phyloP scores from a whole-genome alignment of 2,797 vertebrate genomes.

The Hephaestus fuliginosus region DNA sequence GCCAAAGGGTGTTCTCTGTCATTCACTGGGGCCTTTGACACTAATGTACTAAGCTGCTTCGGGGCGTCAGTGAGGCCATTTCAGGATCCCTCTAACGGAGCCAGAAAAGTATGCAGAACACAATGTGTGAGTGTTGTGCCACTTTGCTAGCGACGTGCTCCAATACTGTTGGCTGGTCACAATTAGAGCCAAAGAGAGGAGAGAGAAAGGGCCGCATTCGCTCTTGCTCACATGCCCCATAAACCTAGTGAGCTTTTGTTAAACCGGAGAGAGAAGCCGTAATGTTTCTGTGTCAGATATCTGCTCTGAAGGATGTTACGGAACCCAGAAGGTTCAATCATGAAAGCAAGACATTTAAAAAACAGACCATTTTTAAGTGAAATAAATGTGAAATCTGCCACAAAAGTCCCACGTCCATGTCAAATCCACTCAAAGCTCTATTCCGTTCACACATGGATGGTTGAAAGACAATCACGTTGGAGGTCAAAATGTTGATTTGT shows the following conservation, averaged over 20 bases:
- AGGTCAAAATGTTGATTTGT: constrained; percentile 72
- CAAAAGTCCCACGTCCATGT: not conserved
- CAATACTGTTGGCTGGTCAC: constrained; percentile 44
- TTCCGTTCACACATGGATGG: constrained; percentile 37
- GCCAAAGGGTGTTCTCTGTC: constrained; percentile 71
- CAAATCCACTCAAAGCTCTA: constrained; percentile 18
- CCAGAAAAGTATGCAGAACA: constrained; percentile 57
- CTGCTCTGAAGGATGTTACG: not conserved
- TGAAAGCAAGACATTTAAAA: not conserved
- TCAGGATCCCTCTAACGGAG: constrained; percentile 63
- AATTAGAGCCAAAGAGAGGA: constrained; percentile 46
- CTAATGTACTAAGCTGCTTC: constrained; percentile 80
- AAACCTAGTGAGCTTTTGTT: constrained; percentile 58
- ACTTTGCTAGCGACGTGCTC: constrained; percentile 58
- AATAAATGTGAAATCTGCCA: not conserved
- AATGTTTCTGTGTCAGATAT: constrained; percentile 18
- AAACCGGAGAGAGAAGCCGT: constrained; percentile 28
- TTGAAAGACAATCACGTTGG: constrained; percentile 57
- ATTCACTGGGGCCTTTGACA: constrained; percentile 73
- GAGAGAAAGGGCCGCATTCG: constrained; percentile 30
- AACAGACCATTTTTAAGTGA: not conserved
- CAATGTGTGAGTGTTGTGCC: constrained; percentile 53
- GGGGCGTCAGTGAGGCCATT: constrained; percentile 70
- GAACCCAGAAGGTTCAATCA: constrained; percentile 10
- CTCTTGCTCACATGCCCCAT: constrained; percentile 48